These are phyloP conservation scores for Heliangelus exortis DNA, from an alignment of 2,797 vertebrate species.

Conservation along the genomic window DNA sequence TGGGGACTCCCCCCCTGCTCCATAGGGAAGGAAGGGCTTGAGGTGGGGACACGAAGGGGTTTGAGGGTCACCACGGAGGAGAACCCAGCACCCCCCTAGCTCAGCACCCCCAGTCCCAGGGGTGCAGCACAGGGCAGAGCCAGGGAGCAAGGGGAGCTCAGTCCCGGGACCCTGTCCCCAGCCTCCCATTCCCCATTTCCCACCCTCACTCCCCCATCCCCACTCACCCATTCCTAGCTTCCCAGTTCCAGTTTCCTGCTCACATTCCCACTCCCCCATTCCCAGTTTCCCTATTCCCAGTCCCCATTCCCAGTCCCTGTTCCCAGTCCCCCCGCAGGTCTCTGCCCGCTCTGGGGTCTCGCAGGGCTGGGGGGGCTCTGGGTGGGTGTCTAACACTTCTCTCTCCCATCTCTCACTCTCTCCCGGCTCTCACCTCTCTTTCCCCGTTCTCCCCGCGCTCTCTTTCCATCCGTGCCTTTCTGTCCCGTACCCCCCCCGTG, in stretches of 20 bases:
- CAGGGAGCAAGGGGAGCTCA: fast-evolving
- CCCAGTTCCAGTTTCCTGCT: neutral
- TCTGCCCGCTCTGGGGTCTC: no score
- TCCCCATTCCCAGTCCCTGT: neutral
- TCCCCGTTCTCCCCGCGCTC: neutral
- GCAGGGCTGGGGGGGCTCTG: no score
- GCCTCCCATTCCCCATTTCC: neutral
- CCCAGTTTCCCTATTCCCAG: neutral
- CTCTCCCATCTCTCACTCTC: constrained; percentile 13
- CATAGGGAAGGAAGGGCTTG: fast-evolving
- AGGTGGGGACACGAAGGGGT: neutral
- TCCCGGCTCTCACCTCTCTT: neutral
- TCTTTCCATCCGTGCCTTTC: constrained; percentile 12
- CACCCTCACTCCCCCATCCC: neutral
- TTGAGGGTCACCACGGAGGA: neutral
- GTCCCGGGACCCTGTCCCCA: neutral
- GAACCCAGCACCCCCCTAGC: neutral
- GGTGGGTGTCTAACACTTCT: neutral
- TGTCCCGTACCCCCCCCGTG: neutral
- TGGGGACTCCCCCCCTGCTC: neutral
- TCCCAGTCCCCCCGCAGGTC: neutral
- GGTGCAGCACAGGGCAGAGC: neutral
- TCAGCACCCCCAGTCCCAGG: neutral
- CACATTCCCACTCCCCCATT: no score
- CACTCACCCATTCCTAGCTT: neutral